phyloP scores from a whole-genome alignment of 2,797 vertebrate genomes.

The Choloepus didactylus region DNA sequence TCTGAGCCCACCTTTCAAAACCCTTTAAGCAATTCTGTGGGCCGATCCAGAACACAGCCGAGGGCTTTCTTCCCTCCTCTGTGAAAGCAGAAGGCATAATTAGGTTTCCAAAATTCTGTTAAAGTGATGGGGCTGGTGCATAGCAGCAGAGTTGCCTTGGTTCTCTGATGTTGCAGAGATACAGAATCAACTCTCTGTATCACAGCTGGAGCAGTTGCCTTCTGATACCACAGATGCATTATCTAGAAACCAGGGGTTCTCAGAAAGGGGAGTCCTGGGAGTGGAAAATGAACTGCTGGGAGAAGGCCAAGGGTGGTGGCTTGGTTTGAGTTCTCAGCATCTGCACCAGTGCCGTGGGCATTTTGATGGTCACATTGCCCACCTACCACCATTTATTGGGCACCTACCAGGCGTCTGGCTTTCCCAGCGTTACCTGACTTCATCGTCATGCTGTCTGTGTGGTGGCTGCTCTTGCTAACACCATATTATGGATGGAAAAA shows the following conservation, averaged over 20 bases:
- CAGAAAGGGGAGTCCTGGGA: background rate
- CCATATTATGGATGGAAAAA: background rate
- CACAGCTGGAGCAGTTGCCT: background rate
- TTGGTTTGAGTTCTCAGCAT: background rate
- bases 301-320: accelerated
- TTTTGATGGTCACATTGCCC: accelerated
- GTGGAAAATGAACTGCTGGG: accelerated
- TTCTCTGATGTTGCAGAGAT: accelerated
- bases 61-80: background rate
- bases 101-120: background rate
- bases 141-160: background rate
- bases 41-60: accelerated
- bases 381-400: accelerated
- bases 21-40: background rate
- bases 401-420: background rate
- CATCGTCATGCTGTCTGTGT: accelerated
- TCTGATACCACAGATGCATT: background rate
- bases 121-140: background rate
- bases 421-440: background rate
- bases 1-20: background rate
- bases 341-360: background rate
- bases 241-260: background rate
- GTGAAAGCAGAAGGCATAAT: background rate
- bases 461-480: accelerated
- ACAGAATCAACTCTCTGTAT: background rate